These are phyloP conservation scores for Drosophila pallidifrons DNA, from an alignment of 1,140 invertebrate species.

Conservation along the genomic window DNA sequence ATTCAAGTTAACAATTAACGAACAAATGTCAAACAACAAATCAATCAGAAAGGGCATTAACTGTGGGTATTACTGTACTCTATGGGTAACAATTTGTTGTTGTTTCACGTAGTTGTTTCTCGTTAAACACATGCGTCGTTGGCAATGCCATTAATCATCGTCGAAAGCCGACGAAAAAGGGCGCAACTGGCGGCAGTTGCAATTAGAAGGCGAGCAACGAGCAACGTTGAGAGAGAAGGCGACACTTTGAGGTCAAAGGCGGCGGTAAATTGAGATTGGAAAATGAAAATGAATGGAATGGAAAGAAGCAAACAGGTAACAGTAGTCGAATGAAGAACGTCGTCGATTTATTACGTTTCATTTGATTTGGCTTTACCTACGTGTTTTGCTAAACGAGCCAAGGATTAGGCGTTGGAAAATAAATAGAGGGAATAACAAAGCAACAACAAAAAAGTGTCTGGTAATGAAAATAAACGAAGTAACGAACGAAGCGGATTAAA, in stretches of 20 bases:
- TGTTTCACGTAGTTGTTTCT: constrained; percentile 30
- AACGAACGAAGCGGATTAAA: constrained; percentile 10
- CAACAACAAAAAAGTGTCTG: constrained; percentile 22
- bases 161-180: constrained; percentile 23
- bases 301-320: constrained; percentile 1
- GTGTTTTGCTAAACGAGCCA: constrained; percentile 69
- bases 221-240: constrained; percentile 13
- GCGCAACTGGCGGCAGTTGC: constrained; percentile 43
- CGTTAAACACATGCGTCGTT: constrained; percentile 18
- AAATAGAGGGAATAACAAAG: not conserved
- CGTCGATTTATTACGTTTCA: constrained; percentile 22
- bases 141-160: constrained; percentile 69
- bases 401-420: constrained; percentile 57
- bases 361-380: constrained; percentile 47
- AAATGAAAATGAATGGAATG: constrained; percentile 2
- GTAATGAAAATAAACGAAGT: constrained; percentile 20
- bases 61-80: constrained; percentile 57
- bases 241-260: constrained; percentile 42
- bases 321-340: not conserved
- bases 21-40: constrained; percentile 64
- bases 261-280: constrained; percentile 12
- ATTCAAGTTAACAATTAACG: constrained; percentile 76
- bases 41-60: constrained; percentile 72
- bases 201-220: constrained; percentile 43
- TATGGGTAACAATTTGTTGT: constrained; percentile 32